Base-by-base conservation (phyloP, 2,113 vertebrate species). In the Jaculus jaculus region DNA sequence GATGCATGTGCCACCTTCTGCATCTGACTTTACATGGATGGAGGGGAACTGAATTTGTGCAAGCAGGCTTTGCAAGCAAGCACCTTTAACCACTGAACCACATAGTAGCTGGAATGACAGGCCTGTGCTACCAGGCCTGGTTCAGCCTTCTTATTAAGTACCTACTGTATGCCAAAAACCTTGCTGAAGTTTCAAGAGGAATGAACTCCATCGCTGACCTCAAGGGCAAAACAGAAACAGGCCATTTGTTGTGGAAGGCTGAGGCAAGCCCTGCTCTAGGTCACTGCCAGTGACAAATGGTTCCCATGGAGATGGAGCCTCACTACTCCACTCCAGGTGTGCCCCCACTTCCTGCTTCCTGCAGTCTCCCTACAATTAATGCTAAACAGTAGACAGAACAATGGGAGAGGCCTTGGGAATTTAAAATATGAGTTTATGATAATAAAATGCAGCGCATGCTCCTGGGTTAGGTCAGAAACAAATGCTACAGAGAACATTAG, bases 401-500 rank as follows among this genome's bases (percentile, higher is more conserved):
- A 10, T 47, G 42, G 42, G 75, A n/a, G 81, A 24, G 65, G 42
- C 32, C 34, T 1, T 16, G 60, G 15, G 86, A 11, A 68, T 16
- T 21, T 12, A 84, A 42, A 11, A 18, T 3, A 11, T 15, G 47
- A 15, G 78, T 13, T n/a, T 30, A 65, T 2, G 63, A n/a, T 63
- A 60, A 26, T 39, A 54, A 13, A n/a, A 30, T n/a, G 20, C 7
- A 21, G 3, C 3, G 13, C 3, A 0, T 7, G 28, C 30, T 34
- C 34, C 32, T 21, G 24, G 47, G 47, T 21, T 1, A 63, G 30
- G 6, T 11, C 9, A 13, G 58, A 47, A 28, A 30, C 63, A 28
- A 34, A 13, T 11, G 71, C 42, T 21, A 0, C 1, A 0, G 16
- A n/a, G n/a, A 61, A n/a, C 24, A 28, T 0, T 16, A 26, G 3